Conservation (phyloP, 2,888 invertebrate species). For the Scaptomyza polygonia region DNA sequence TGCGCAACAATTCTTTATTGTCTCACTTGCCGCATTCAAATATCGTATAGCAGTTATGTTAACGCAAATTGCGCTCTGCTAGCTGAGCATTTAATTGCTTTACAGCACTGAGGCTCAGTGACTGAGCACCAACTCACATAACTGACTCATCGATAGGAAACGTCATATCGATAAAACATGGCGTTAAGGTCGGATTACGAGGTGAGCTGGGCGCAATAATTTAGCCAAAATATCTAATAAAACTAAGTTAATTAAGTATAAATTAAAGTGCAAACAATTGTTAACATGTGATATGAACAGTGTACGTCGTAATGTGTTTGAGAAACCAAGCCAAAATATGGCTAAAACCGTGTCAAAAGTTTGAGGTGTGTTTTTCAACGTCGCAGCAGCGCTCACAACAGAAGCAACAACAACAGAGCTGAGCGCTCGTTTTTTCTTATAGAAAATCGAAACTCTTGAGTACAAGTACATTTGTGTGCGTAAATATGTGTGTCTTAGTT, state of each 20-base stretch:
- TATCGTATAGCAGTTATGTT: slow-evolving; percentile 16
- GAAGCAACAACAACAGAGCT: slow-evolving; percentile 45
- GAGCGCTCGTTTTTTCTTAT: slow-evolving; percentile 70
- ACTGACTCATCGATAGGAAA: slow-evolving; percentile 47
- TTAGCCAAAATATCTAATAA: slow-evolving; percentile 53
- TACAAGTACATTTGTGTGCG: slow-evolving; percentile 14
- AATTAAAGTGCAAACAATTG: slow-evolving; percentile 62
- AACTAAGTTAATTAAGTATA: slow-evolving; percentile 64
- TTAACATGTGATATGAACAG: slow-evolving; percentile 43
- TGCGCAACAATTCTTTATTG: background rate
- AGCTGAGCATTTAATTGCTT: background rate
- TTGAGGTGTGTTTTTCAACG: slow-evolving; percentile 49
- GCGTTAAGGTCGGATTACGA: slow-evolving; percentile 84
- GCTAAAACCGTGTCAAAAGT: slow-evolving; percentile 25
- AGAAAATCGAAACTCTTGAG: slow-evolving; percentile 66
- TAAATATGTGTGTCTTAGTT: slow-evolving; percentile 43
- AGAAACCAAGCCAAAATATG: slow-evolving; percentile 4
- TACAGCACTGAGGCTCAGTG: slow-evolving; percentile 34
- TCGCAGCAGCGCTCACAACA: slow-evolving; percentile 19
- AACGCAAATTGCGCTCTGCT: slow-evolving; percentile 18
- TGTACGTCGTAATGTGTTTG: slow-evolving; percentile 14
- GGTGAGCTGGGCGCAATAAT: slow-evolving; percentile 81
- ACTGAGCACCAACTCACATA: slow-evolving; percentile 4
- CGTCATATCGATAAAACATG: slow-evolving; percentile 79
- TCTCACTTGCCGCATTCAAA: background rate